These are phyloP conservation scores for Sussaba pulchella DNA, from an alignment of 2,888 invertebrate species.

Conservation along the genomic window DNA sequence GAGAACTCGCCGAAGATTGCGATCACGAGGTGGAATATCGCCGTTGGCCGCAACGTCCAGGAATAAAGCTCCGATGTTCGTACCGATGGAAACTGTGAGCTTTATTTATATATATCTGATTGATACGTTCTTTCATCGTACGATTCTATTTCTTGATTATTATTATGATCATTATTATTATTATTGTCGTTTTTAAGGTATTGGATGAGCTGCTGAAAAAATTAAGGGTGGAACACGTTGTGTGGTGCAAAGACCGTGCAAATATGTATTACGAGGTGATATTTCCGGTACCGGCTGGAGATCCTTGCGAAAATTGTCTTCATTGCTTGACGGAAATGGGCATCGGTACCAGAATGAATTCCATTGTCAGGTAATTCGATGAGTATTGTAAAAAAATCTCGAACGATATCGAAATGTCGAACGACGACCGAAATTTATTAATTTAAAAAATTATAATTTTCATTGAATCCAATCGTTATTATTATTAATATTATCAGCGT, in stretches of 20 bases:
- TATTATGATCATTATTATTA: too few species aligned
- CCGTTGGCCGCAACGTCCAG: slow-evolving; percentile 33
- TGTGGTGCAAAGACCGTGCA: slow-evolving; percentile 89
- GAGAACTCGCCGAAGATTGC: slow-evolving; percentile 47
- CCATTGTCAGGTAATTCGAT: slow-evolving; percentile 88
- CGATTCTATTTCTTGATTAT: background rate
- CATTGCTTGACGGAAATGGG: slow-evolving; percentile 91
- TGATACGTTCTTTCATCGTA: background rate
- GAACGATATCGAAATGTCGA: too few species aligned
- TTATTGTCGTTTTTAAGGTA: slow-evolving; percentile 86
- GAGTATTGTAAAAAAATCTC: too few species aligned
- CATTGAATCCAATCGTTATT: too few species aligned
- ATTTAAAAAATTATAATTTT: too few species aligned
- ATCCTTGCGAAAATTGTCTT: slow-evolving; percentile 90
- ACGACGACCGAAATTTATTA: too few species aligned
- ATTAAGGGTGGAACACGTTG: slow-evolving; percentile 89
- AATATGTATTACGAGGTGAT: slow-evolving; percentile 89
- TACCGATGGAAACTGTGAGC: slow-evolving; percentile 89
- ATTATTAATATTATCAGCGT: slow-evolving; percentile 73
- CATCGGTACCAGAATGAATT: slow-evolving; percentile 89
- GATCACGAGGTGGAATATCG: slow-evolving; percentile 48
- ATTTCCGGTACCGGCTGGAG: slow-evolving; percentile 89
- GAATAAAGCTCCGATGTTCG: slow-evolving; percentile 83
- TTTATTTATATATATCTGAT: background rate
- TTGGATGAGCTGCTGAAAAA: slow-evolving; percentile 89